A percentile compares a stretch with the other conserved stretches of the same genome.
phyloP scores from a whole-genome alignment of 2,888 invertebrate species.

The Platycnemis pennipes region DNA sequence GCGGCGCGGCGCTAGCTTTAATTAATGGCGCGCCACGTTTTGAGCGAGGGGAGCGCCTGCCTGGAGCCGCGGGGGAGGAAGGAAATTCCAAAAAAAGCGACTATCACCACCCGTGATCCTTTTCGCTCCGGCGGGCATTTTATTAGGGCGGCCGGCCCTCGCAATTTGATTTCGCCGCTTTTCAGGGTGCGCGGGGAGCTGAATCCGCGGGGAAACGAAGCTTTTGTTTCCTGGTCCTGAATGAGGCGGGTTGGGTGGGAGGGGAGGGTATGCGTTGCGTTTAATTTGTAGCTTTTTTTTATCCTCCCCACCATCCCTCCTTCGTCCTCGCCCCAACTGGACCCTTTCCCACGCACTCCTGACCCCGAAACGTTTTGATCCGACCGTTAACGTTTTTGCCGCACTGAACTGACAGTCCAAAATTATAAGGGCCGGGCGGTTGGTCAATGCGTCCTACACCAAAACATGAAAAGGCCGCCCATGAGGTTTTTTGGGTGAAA shows the following conservation, averaged over 20 bases:
- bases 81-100: background rate
- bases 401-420: background rate
- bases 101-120: background rate
- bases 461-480: background rate
- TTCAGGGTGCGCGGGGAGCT: background rate
- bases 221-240: background rate
- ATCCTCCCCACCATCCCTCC: background rate
- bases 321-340: background rate
- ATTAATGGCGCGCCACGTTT: background rate
- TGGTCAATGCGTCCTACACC: background rate
- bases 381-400: background rate
- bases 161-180: conserved; percentile 17
- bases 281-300: conserved; percentile 9
- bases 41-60: too few species aligned
- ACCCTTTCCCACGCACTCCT: background rate
- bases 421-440: background rate
- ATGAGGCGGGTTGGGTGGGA: background rate
- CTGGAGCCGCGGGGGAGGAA: too few species aligned
- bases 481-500: background rate
- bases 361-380: background rate
- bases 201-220: conserved; percentile 4
- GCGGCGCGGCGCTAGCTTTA: background rate
- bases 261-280: background rate
- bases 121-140: background rate
- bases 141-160: background rate